Base-by-base conservation (phyloP, 2,113 vertebrate genomes). In the Cinclus cinclus region DNA sequence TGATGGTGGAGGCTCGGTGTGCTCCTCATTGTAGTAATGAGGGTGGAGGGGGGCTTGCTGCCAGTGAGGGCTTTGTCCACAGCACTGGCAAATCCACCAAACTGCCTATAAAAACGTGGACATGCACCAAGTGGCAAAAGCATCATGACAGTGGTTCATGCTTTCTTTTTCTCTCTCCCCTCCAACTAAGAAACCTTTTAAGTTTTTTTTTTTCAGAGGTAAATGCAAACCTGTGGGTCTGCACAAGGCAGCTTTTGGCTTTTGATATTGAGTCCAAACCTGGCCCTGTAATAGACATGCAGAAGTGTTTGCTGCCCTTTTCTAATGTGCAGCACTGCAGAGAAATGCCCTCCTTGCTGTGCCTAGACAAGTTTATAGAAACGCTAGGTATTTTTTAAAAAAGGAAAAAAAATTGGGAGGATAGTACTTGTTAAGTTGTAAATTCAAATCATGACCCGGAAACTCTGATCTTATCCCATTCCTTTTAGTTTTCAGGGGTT, bases 331-430 rank as follows among this genome's bases (percentile, higher is more conserved):
- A 76, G 37, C 15, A 18, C 6, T 59, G 33, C 18, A 63, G 47
- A 68, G 11, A 65, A 85, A 65, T n/a, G 12, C 7, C 31, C 27
- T 58, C 11, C 35, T 50, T 56, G 25, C 12, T 67, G 5, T 50
- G 28, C 8, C 47, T 63, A 42, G 28, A 33, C 5, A 33, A 87
- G 6, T 47, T 70, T 23, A 44, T 11, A 56, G 27, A 24, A 64
- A 74, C 7, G n/a, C 3, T 12, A 44, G 4, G 9, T 22, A 44
- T 62, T 10, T 31, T 6, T 17, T 3, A 1, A 33, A 25, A 22
- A 15, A 19, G 3, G 0, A 3, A 17, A 25, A 15, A 11, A 31
- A 5, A 2, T 2, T 2, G 3, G 1, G 7, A 22, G 1, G 4
- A 22, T 10, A 11, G 49, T 64, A 56, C 9, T 28, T 46, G 56